These are phyloP conservation scores for Sialis fuliginosa DNA, from an alignment of 2,888 invertebrate genomes.

Conservation along the genomic window DNA sequence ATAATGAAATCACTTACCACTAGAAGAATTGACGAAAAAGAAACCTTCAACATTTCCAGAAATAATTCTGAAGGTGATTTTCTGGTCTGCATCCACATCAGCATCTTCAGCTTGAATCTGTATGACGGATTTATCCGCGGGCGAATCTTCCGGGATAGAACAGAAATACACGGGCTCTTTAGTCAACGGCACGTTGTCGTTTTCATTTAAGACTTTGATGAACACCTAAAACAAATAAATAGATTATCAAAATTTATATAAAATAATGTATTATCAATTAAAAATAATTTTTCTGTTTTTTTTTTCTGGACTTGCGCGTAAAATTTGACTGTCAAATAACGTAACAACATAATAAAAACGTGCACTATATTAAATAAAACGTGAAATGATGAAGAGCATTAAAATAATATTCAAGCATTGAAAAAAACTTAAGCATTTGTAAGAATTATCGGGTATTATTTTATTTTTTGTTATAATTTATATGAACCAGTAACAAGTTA, in stretches of 20 bases:
- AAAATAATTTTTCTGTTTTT: no score
- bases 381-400: no score
- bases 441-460: no score
- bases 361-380: no score
- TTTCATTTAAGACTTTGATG: constrained; percentile 74
- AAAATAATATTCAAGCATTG: no score
- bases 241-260: not conserved
- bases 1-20: constrained; percentile 39
- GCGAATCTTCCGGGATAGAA: constrained; percentile 62
- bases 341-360: no score
- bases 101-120: constrained; percentile 63
- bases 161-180: constrained; percentile 73
- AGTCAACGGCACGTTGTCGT: constrained; percentile 89
- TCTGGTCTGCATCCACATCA: constrained; percentile 50
- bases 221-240: constrained; percentile 39
- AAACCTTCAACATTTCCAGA: constrained; percentile 85
- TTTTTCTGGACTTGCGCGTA: no score
- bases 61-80: constrained; percentile 64
- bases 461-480: no score
- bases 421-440: no score
- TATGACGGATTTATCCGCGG: constrained; percentile 50
- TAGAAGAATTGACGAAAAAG: constrained; percentile 67
- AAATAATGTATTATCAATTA: no score
- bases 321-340: no score
- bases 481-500: no score